phyloP scores from a whole-genome alignment of 2,113 vertebrate genomes.

The Egretta garzetta region DNA sequence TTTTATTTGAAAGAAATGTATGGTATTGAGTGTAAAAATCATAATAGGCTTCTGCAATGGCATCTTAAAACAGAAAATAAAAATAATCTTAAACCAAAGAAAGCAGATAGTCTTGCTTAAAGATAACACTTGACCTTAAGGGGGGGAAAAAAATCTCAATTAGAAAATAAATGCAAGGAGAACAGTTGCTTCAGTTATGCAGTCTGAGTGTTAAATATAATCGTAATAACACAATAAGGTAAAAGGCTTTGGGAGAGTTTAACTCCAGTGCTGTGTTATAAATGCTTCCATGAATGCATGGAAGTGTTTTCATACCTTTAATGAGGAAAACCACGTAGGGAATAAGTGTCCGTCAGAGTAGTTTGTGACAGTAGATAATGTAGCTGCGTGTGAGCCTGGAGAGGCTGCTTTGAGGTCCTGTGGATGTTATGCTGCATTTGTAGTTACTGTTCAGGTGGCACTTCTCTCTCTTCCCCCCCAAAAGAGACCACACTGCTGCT shows the following conservation, averaged over 20 bases:
- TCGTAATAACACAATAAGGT: background rate
- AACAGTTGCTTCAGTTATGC: background rate
- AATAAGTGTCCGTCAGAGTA: background rate
- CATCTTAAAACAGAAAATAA: conserved; percentile 55
- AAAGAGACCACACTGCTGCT: background rate
- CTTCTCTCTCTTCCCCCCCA: background rate
- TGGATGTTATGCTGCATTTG: background rate
- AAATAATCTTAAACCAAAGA: conserved; percentile 45
- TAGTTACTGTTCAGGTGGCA: background rate
- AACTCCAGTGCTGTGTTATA: background rate
- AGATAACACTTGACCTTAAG: background rate
- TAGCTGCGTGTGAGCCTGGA: background rate
- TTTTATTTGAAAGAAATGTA: conserved; percentile 8
- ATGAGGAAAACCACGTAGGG: background rate
- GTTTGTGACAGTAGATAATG: background rate
- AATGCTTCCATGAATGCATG: background rate
- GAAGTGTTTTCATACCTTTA: background rate
- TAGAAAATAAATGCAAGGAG: background rate
- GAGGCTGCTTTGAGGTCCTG: background rate
- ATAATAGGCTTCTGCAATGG: background rate
- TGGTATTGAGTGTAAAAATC: conserved; percentile 10
- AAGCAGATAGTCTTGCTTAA: conserved; percentile 58
- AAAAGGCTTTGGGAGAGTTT: background rate
- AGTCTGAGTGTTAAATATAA: background rate
- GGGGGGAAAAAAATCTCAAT: background rate